Conservation (phyloP, 2,888 invertebrate genomes). For the Drosophila cyrtoloma region DNA sequence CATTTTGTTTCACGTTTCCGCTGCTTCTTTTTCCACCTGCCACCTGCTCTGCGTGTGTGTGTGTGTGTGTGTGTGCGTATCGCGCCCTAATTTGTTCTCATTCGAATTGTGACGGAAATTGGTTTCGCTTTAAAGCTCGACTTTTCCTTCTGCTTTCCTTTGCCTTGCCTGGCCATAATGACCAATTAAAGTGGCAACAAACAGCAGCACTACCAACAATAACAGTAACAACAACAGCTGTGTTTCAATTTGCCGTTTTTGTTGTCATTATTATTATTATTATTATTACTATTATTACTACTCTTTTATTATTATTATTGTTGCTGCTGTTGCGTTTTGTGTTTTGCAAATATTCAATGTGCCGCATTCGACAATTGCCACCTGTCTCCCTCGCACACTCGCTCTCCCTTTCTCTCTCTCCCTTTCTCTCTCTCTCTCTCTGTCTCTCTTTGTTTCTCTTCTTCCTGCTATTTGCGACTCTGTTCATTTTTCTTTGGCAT, state of each 20-base stretch:
- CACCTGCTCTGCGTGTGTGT: conserved; percentile 12
- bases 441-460: not conserved
- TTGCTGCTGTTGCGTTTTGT: conserved; percentile 44
- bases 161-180: conserved; percentile 50
- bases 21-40: conserved; percentile 25
- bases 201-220: conserved; percentile 29
- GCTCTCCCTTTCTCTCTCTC: not conserved
- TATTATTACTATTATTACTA: conserved; percentile 29
- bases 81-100: conserved; percentile 73
- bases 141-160: not conserved
- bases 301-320: conserved; percentile 22
- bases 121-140: conserved; percentile 61
- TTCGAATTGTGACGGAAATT: conserved; percentile 79
- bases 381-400: conserved; percentile 1
- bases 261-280: conserved; percentile 12
- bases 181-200: conserved; percentile 68
- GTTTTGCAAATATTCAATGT: conserved; percentile 69
- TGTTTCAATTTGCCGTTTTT: conserved; percentile 20
- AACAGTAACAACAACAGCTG: conserved; percentile 14
- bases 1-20: conserved; percentile 66
- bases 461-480: conserved; percentile 1
- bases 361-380: conserved; percentile 46
- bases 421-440: not conserved
- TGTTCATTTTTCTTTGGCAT: not conserved
- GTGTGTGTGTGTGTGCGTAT: conserved; percentile 22